A percentile compares a stretch with the other conserved stretches of the same genome.
Conservation (phyloP, 2,888 invertebrate genomes). For the Bursaphelenchus okinawaensis region DNA sequence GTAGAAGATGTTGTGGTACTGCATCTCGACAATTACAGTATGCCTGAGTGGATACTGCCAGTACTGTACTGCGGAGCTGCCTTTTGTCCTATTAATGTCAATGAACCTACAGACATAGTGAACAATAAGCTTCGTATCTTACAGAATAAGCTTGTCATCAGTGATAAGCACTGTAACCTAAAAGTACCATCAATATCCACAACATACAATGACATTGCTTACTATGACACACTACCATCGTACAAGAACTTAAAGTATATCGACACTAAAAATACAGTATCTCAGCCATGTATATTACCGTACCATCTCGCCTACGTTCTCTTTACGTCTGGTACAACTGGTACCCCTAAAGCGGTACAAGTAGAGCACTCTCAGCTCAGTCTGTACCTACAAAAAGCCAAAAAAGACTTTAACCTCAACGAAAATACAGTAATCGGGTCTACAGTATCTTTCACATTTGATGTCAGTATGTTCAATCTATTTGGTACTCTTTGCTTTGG, state of each 20-base stretch:
- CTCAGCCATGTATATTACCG: background rate
- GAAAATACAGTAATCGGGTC: conserved; percentile 28
- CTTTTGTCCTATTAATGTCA: conserved; percentile 38
- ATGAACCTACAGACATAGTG: conserved; percentile 25
- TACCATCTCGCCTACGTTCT: conserved; percentile 39
- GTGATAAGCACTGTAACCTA: background rate
- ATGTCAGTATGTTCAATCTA: conserved; percentile 48
- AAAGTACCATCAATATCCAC: background rate
- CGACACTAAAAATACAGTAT: no score
- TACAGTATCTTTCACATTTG: conserved; percentile 47
- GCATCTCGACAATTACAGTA: conserved; percentile 13
- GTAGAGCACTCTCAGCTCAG: conserved; percentile 34
- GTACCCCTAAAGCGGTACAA: conserved; percentile 48
- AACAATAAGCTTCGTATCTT: background rate
- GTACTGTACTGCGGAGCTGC: conserved; percentile 26
- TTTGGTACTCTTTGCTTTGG: conserved; percentile 35
- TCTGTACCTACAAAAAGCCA: conserved; percentile 33
- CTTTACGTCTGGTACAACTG: conserved; percentile 53
- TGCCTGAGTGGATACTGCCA: conserved; percentile 26
- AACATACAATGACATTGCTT: background rate
- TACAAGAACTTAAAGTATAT: no score
- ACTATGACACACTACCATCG: background rate
- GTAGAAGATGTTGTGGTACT: conserved; percentile 29
- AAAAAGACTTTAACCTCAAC: conserved; percentile 32
- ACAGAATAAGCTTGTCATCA: background rate